Conservation (phyloP, 2,888 invertebrate genomes). For the Gymnoscelis rufifasciata region DNA sequence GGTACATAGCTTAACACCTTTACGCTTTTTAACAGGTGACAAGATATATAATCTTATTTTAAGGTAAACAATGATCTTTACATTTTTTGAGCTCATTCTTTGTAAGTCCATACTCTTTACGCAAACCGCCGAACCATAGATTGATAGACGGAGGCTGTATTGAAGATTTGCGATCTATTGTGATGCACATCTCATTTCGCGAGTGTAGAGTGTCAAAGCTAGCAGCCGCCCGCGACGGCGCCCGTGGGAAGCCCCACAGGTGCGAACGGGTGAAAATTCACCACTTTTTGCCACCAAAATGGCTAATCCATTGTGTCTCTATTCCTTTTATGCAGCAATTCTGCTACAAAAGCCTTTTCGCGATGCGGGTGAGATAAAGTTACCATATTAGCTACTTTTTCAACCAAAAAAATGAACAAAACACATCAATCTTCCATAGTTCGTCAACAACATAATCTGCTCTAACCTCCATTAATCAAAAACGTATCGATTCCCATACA, state of each 20-base stretch:
- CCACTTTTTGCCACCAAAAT: constrained; percentile 32
- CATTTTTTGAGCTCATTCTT: not conserved
- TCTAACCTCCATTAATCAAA: constrained; percentile 69
- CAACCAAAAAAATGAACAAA: constrained; percentile 38
- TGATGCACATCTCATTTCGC: constrained; percentile 56
- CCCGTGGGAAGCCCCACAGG: constrained; percentile 54
- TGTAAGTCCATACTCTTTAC: not conserved
- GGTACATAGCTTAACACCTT: too few relatives aligned
- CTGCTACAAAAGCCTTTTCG: constrained; percentile 23
- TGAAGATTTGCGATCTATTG: constrained; percentile 31
- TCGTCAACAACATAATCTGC: constrained; percentile 69
- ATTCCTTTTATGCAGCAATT: constrained; percentile 10
- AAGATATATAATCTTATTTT: too few relatives aligned
- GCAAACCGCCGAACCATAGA: not conserved
- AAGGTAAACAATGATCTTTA: too few relatives aligned
- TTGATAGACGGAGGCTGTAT: not conserved
- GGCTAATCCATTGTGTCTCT: constrained; percentile 41
- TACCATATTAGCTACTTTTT: constrained; percentile 29
- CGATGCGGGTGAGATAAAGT: constrained; percentile 54
- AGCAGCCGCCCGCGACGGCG: constrained; percentile 6
- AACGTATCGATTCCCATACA: constrained; percentile 70
- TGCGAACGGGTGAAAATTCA: constrained; percentile 58
- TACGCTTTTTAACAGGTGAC: too few relatives aligned
- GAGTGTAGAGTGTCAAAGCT: constrained; percentile 54
- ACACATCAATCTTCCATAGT: constrained; percentile 43